Conservation (phyloP, 2,797 vertebrate genomes). For the Myotis daubentonii region DNA sequence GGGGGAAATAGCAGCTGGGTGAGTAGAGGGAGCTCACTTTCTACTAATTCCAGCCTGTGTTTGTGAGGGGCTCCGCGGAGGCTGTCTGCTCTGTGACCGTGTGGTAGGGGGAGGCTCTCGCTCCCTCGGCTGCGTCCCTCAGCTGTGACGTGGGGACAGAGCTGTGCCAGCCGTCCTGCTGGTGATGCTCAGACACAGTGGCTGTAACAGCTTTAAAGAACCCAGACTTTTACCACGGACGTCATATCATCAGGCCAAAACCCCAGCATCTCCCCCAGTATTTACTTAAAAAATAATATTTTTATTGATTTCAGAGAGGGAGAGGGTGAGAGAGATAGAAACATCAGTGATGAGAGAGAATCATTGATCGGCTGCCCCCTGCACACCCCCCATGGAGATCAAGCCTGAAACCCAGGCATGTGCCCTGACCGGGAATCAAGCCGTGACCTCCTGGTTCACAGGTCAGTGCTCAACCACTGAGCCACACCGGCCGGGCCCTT, state of each 20-base stretch:
- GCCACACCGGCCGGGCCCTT: background rate
- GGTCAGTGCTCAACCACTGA: too few relatives aligned
- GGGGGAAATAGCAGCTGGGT: background rate
- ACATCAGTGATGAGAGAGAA: too few relatives aligned
- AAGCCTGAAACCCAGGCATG: too few relatives aligned
- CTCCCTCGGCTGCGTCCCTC: accelerated
- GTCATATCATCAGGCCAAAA: background rate
- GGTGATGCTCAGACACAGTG: accelerated
- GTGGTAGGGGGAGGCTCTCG: accelerated
- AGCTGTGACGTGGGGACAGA: background rate
- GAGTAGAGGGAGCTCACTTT: background rate
- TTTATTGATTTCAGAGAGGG: too few relatives aligned
- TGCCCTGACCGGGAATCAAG: too few relatives aligned
- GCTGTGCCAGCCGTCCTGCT: background rate
- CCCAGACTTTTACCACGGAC: background rate
- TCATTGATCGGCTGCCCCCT: too few relatives aligned
- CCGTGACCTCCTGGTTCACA: too few relatives aligned
- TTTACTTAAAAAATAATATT: too few relatives aligned
- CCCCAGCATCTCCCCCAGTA: background rate
- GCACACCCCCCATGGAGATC: too few relatives aligned
- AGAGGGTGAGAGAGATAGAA: too few relatives aligned
- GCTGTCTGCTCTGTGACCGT: background rate
- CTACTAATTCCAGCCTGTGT: background rate
- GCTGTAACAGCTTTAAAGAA: background rate
- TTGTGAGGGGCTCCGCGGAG: background rate